Evolutionary conservation across 1,140 invertebrate species (phyloP), one percentile per base, ranked within the genome.

Genomic region (fruit fly (Drosophila melanogaster)): DNA sequence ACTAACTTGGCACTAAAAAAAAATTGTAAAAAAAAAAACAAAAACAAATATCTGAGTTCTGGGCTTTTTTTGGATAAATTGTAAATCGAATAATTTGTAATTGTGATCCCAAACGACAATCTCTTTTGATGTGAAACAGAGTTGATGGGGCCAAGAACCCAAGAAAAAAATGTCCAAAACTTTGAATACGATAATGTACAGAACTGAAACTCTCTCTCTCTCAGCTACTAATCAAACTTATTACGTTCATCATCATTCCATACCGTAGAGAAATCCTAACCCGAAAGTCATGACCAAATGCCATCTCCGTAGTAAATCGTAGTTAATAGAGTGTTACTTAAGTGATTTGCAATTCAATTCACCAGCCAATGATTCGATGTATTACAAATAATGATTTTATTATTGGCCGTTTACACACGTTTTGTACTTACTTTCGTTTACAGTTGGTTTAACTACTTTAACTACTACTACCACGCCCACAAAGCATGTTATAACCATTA

Each of bases 31-130:
- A 59, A 60, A 37, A 26, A 43, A 46, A 58, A 58, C 44, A 72
- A 90, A 83, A 91, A 87, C 85, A 91, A 91, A 85, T 91, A 91
- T 91, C 77, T 85, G 86, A 91, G 90, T 91, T 91, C 90, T 91
- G 90, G 90, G 90, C 90, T 89, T 91, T 91, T 90, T 91, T 91
- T 70, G 55, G 56, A 60, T 33, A 47, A 72, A 59, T 50, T 22
- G 37, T 41, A 41, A 67, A 67, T 14, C 17, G 37, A 64, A 33
- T 30, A 47, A 81, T 61, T 62, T 77, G 51, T 80, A 53, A 49
- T 61, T 38, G 46, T 72, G 37, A 69, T 24, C 26, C 4, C 59
- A 51, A 51, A 51, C 49, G 49, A 41, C 44, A 35, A 49, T 44
- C 55, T 24, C 49, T 19, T 72, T 72, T 56, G 53, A 64, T 80